Base-by-base conservation (phyloP, 2,113 vertebrate species). In the Triplophysa tibetana region DNA sequence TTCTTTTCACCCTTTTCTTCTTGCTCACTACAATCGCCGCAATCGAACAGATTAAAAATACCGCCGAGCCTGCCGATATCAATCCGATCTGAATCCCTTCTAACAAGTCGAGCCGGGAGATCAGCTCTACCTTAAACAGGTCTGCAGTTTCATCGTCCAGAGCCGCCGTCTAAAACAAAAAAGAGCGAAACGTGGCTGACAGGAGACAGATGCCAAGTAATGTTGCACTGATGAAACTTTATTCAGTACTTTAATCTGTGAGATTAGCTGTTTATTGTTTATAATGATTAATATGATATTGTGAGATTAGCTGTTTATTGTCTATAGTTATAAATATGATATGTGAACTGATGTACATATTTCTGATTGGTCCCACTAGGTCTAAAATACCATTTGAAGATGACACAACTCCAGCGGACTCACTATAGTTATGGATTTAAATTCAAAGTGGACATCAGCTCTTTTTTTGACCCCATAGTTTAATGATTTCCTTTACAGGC, bases 141-240 rank as follows among this genome's bases (percentile, higher is more conserved):
- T 92, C 79, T 4, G 96, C 97, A 0, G 95, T 96, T 3, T 82
- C 88, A 1, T 98, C 93, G 1, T 95, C 95, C 82, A 99, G 72
- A 24, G 82, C 76, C 0, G 93, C 97, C 61, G 95, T 94, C 97
- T 99, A 88, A 64, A 38, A 43, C 45, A 78, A 50, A 70, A 56
- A 48, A 45, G 14, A 26, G 33, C 77, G 1, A 66, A 61, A 77
- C 10, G 75, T 48, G 50, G 11, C 33, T 11, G 10, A 19, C 8
- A 50, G 38, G 6, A 16, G 23, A 43, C 33, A 58, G 41, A 24
- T n/a, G n/a, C 4, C 29, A 16, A n/a, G 19, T 52, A 54, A 54
- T 29, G 14, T 48, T 73, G 52, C 29, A 60, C 52, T 41, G 52
- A 73, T 50, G 23, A 75, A 26, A 64, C 60, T 24, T 50, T 58